Evolutionary conservation across 2,113 vertebrate genomes (phyloP).

Genomic region (Platycercus adscitus): DNA sequence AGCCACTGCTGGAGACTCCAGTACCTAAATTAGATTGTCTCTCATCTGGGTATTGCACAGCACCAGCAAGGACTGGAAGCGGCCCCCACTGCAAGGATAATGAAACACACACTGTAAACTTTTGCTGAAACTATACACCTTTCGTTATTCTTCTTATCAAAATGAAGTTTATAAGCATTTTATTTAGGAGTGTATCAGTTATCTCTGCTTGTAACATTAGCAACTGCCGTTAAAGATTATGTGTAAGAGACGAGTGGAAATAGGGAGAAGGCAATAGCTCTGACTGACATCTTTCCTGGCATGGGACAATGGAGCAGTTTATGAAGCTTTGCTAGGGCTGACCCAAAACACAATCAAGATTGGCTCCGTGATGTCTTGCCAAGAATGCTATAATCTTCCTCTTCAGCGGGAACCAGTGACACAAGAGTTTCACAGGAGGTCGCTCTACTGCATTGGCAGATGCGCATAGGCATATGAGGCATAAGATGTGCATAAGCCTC

Average conservation of each 20-base stretch:
- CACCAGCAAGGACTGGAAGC: not conserved
- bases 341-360: not conserved
- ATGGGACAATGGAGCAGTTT: not conserved
- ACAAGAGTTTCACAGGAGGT: not conserved
- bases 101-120: not conserved
- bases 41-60: not conserved
- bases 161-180: not conserved
- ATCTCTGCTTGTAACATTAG: conserved; percentile 21
- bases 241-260: not conserved
- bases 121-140: not conserved
- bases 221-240: not conserved
- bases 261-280: conserved; percentile 11
- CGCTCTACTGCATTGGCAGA: not conserved
- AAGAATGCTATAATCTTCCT: not conserved
- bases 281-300: conserved; percentile 38
- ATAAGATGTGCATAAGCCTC: rapidly evolving
- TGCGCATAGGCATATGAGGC: rapidly evolving
- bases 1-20: not conserved
- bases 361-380: conserved; percentile 25
- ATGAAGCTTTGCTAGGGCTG: not conserved
- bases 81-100: not conserved
- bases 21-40: not conserved
- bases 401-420: not conserved
- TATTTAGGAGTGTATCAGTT: not conserved
- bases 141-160: not conserved